Percentiles rank a stretch among this genome's conserved stretches.
phyloP scores from a whole-genome alignment of 2,888 invertebrate genomes.

The Erebia epiphron region DNA sequence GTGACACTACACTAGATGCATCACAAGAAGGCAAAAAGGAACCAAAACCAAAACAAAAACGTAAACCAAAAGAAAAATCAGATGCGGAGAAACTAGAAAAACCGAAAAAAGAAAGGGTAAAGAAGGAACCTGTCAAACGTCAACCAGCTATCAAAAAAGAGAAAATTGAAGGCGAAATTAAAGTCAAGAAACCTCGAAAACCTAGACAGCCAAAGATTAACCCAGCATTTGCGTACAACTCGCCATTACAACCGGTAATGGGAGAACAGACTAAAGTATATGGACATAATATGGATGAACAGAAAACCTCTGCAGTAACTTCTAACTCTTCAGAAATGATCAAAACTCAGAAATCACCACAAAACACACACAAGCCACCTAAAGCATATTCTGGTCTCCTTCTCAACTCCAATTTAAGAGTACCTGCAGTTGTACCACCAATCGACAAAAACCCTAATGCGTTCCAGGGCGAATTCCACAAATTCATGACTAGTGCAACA shows the following conservation, averaged over 20 bases:
- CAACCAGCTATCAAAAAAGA: constrained; percentile 47
- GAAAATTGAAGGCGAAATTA: constrained; percentile 44
- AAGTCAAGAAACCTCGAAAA: constrained; percentile 61
- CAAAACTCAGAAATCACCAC: constrained; percentile 29
- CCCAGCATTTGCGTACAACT: constrained; percentile 50
- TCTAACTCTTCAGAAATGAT: constrained; percentile 14
- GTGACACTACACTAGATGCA: constrained; percentile 6
- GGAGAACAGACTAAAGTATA: constrained; percentile 47
- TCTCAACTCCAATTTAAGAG: constrained; percentile 49
- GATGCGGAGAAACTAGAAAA: constrained; percentile 50
- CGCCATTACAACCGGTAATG: constrained; percentile 62
- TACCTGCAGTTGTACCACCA: constrained; percentile 58
- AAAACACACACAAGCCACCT: constrained; percentile 31
- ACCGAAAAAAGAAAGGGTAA: constrained; percentile 49
- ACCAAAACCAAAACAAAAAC: constrained; percentile 52
- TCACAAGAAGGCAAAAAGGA: constrained; percentile 51
- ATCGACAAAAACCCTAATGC: constrained; percentile 72
- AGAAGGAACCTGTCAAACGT: constrained; percentile 45
- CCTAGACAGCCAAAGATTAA: constrained; percentile 55
- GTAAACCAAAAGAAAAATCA: constrained; percentile 53
- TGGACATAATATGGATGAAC: constrained; percentile 23
- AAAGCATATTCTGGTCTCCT: constrained; percentile 45
- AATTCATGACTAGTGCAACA: constrained; percentile 58
- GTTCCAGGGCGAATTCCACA: constrained; percentile 70
- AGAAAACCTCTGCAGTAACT: constrained; percentile 24